A percentile compares a stretch with the other conserved stretches of the same genome.
These are phyloP conservation scores for Passer montanus DNA, from an alignment of 2,113 vertebrate genomes.

Conservation along the genomic window DNA sequence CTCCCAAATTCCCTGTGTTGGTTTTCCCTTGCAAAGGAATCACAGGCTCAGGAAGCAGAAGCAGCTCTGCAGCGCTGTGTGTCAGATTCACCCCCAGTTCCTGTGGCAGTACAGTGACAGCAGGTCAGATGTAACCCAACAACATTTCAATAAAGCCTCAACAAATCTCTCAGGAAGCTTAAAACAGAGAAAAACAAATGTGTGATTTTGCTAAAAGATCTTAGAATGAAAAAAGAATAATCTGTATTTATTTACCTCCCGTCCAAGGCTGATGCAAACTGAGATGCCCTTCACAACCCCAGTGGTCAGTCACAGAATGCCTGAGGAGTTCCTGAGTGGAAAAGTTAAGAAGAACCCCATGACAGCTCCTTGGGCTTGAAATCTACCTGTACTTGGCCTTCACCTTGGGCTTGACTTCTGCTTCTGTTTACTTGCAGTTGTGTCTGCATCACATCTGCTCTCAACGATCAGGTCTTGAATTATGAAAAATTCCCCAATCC, in stretches of 20 bases:
- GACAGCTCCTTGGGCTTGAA: not conserved
- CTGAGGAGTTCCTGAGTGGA: not conserved
- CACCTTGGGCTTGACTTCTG: not conserved
- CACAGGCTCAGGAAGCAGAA: not conserved
- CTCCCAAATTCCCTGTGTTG: not conserved
- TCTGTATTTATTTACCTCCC: not conserved
- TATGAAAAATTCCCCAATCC: not conserved
- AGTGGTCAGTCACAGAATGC: not conserved
- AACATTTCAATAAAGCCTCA: not conserved
- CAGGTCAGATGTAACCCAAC: not conserved
- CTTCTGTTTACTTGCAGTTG: not conserved
- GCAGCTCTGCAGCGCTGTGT: not conserved
- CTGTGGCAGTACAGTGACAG: not conserved
- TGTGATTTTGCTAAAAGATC: not conserved
- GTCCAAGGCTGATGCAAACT: not conserved
- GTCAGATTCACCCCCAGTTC: not conserved
- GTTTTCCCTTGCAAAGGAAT: not conserved
- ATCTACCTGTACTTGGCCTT: not conserved
- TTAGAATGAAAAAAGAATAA: not conserved
- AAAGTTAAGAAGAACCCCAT: not conserved
- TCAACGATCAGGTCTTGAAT: not conserved
- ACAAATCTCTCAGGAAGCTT: not conserved
- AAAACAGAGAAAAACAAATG: not conserved
- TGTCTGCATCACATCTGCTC: not conserved
- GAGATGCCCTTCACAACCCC: not conserved